Percentiles rank a stretch among this genome's conserved stretches.
phyloP scores from a whole-genome alignment of 2,888 invertebrate genomes.

The Petrolisthes cinctipes region DNA sequence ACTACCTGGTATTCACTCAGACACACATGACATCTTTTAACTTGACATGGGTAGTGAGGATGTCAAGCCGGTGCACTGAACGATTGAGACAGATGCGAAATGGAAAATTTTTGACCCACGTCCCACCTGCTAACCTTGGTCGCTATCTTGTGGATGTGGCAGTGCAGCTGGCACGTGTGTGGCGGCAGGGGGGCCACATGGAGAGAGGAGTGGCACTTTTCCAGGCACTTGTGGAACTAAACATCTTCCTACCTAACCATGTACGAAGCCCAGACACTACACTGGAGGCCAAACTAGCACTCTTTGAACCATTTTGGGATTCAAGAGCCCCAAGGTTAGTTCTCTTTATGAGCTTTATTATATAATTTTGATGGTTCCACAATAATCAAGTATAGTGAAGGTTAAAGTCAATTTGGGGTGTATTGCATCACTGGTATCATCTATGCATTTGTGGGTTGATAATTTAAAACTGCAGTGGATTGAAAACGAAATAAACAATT shows the following conservation, averaged over 20 bases:
- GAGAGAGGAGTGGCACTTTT: slow-evolving; percentile 70
- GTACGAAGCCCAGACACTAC: slow-evolving; percentile 62
- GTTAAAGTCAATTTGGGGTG: too few species aligned
- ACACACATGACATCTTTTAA: slow-evolving; percentile 69
- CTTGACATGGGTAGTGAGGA: slow-evolving; percentile 68
- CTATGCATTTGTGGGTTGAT: too few species aligned
- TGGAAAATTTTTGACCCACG: slow-evolving; percentile 69
- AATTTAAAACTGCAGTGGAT: too few species aligned
- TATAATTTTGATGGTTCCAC: background rate
- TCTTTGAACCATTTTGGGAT: slow-evolving; percentile 71
- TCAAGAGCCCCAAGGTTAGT: slow-evolving; percentile 68
- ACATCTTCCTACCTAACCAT: slow-evolving; percentile 69
- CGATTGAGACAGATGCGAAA: slow-evolving; percentile 68
- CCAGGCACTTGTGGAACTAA: slow-evolving; percentile 71
- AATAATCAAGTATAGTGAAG: background rate
- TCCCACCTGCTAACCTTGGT: slow-evolving; percentile 67
- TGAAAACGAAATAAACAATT: too few species aligned
- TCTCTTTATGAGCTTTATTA: background rate
- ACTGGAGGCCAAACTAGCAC: slow-evolving; percentile 67
- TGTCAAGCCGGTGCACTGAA: slow-evolving; percentile 69
- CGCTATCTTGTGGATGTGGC: slow-evolving; percentile 68
- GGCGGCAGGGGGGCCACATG: slow-evolving; percentile 69
- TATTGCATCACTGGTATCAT: too few species aligned
- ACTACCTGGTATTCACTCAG: slow-evolving; percentile 69
- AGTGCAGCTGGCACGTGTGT: slow-evolving; percentile 68